Evolutionary conservation across 2,797 vertebrate genomes (phyloP), one percentile per base, ranked within the genome.

Genomic region (Hylomyscus alleni): DNA sequence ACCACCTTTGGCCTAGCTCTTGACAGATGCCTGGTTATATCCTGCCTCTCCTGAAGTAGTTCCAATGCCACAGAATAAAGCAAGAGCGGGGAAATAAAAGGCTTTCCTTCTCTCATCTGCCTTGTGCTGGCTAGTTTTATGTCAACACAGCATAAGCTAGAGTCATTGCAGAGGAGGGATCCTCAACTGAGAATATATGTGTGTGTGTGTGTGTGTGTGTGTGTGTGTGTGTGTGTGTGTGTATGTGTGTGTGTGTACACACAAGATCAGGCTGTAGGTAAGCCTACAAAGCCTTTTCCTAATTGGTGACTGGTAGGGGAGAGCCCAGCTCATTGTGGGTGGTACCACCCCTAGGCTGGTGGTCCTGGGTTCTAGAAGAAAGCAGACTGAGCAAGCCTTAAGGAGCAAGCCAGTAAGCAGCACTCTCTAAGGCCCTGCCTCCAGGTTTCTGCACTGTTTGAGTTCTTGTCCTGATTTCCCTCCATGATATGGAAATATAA

Each of bases 11-110:
- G 34, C 15, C 20, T 44, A 67, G 69, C 73, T 93, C 73, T 40
- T 76, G 29, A 89, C n/a, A 88, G 54, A 93, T 69, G 44, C 54
- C 78, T 83, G 75, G 87, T 34, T 88, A 60, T 47, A 37, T 75
- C 34, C 54, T 89, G 72, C 44, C 31, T 93, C 34, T 44, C 11
- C 24, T 34, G 22, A 12, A 89, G 17, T 17, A 67, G 47, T 65
- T 20, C 62, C 73, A 95, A 89, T 56, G 90, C 26, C 50, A 58
- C 40, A 96, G 78, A 82, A 26, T 62, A 86, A 87, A 93, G 47
- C 54, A 75, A 31, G 26, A 52, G 73, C 31, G 11, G 80, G 29
- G 65, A 67, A 89, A 75, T 0, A 81, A 69, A 90, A 37, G 52
- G 72, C 12, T 89, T 94, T 88, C 40, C 90, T 95, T 84, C 65